Evolutionary conservation across 2,888 invertebrate species (phyloP).

Genomic region (Stenoptilia bipunctidactyla): DNA sequence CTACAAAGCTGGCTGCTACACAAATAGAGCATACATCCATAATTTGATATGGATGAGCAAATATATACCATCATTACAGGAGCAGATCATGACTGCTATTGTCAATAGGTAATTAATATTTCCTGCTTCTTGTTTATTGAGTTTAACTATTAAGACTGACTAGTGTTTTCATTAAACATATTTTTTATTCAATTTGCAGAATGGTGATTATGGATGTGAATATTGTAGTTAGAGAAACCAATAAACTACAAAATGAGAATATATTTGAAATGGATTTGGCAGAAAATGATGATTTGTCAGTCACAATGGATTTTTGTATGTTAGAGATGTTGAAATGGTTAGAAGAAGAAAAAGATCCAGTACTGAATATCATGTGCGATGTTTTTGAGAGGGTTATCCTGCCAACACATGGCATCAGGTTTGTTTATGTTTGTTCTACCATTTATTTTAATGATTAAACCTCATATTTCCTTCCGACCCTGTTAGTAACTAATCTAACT

Average conservation of each 20-base stretch:
- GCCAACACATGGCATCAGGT: conserved; percentile 83
- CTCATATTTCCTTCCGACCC: too few relatives aligned
- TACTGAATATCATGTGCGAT: conserved; percentile 71
- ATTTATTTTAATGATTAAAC: too few relatives aligned
- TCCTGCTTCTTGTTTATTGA: too few relatives aligned
- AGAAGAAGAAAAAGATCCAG: conserved; percentile 71
- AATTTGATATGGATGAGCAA: conserved; percentile 82
- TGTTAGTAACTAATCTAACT: too few relatives aligned
- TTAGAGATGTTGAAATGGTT: conserved; percentile 79
- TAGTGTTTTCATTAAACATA: too few relatives aligned
- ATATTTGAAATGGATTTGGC: conserved; percentile 72
- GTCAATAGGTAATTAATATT: conserved; percentile 76
- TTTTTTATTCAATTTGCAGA: too few relatives aligned
- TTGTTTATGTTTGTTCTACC: conserved; percentile 9
- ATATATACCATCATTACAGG: conserved; percentile 79
- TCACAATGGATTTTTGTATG: conserved; percentile 82
- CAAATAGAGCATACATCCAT: conserved; percentile 81
- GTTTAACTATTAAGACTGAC: too few relatives aligned
- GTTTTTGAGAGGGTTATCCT: conserved; percentile 86
- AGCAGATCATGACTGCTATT: conserved; percentile 79
- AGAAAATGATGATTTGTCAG: conserved; percentile 52
- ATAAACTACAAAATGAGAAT: conserved; percentile 43
- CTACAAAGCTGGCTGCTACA: conserved; percentile 74
- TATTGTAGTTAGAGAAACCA: conserved; percentile 57
- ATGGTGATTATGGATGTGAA: conserved; percentile 82